phyloP scores from a whole-genome alignment of 2,113 vertebrate genomes.

The Psammodynastes pulverulentus region DNA sequence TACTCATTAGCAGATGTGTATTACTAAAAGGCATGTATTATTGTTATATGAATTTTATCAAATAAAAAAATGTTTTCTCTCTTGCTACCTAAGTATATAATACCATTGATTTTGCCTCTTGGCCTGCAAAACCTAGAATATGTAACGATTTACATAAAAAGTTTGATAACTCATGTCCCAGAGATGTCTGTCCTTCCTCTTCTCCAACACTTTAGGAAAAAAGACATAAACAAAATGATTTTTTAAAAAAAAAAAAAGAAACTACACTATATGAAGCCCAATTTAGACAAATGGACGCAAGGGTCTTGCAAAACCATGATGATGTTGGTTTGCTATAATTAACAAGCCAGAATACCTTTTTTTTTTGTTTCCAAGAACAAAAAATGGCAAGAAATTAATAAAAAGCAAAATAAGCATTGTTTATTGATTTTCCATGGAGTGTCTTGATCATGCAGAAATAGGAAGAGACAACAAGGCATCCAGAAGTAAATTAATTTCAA shows the following conservation, averaged over 20 bases:
- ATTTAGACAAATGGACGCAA: not conserved
- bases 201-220: not conserved
- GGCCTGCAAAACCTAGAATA: not conserved
- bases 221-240: not conserved
- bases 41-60: not conserved
- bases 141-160: not conserved
- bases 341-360: not conserved
- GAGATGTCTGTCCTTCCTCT: not conserved
- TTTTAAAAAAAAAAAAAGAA: not conserved
- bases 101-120: not conserved
- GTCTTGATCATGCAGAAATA: not conserved
- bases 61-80: not conserved
- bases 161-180: not conserved
- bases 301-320: not conserved
- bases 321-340: not conserved
- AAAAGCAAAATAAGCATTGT: not conserved
- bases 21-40: not conserved
- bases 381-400: not conserved
- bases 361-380: not conserved
- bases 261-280: not conserved
- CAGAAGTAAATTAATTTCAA: not conserved
- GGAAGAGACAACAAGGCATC: not conserved
- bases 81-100: not conserved
- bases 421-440: not conserved
- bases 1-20: not conserved